A percentile compares a stretch with the other conserved stretches of the same genome.
Evolutionary conservation across 2,113 vertebrate genomes (phyloP).

Genomic region (Nothoprocta pentlandii): DNA sequence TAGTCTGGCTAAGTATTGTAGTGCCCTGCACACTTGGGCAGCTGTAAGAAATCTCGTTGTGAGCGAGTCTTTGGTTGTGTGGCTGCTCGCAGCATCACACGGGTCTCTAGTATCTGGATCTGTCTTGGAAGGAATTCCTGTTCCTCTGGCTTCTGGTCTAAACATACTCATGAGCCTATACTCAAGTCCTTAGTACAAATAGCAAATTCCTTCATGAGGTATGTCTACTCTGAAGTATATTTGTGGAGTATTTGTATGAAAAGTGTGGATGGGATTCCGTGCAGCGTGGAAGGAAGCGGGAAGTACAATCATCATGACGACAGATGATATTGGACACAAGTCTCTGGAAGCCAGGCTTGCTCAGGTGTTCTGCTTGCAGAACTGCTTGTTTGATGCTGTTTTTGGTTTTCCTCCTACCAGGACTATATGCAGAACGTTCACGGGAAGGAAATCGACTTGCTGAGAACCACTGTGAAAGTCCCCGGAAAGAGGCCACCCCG

Average conservation of each 20-base stretch:
- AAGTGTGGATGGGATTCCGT: neutral
- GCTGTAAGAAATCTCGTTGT: no score
- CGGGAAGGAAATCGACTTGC: conserved; percentile 94
- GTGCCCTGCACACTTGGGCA: neutral
- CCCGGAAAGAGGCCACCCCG: conserved; percentile 95
- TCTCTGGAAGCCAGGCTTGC: neutral
- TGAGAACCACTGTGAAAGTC: conserved; percentile 97
- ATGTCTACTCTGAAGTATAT: accelerated
- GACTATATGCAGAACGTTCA: conserved; percentile 99
- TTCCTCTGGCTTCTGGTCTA: neutral
- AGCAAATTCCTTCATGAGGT: neutral
- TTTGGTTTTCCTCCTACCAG: conserved; percentile 54
- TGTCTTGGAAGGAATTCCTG: neutral
- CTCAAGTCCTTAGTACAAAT: neutral
- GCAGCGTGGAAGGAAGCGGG: neutral
- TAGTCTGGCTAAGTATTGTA: neutral
- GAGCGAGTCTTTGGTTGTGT: neutral
- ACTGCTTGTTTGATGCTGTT: neutral
- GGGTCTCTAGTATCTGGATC: neutral
- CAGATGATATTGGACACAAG: neutral
- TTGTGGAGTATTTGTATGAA: neutral
- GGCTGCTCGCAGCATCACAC: neutral
- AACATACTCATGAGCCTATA: neutral
- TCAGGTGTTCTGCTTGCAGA: neutral
- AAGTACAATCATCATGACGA: accelerated